Evolutionary conservation across 2,797 vertebrate species (phyloP), one percentile per base, ranked within the genome.

Genomic region (Clamator glandarius): DNA sequence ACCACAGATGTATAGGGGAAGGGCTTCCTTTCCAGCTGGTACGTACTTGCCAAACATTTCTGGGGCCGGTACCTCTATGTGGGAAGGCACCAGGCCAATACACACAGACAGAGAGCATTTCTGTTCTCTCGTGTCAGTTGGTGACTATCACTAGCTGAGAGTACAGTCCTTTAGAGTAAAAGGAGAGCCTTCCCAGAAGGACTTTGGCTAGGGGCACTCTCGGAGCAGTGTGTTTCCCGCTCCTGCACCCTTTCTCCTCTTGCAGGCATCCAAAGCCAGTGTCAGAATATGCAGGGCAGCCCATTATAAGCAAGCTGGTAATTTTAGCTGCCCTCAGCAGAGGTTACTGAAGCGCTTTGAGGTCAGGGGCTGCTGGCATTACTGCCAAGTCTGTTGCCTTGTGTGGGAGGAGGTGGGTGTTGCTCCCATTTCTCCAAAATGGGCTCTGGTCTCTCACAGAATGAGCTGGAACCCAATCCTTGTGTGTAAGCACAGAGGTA

Each of bases 1-100:
- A 90, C 90, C 50, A 5, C 84, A 79, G 78, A 76, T 44, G 35
- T 74, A 52, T 55, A 0, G 28, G 70, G 79, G 68, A 57, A 77
- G 80, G 77, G 44, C 26, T 89, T 90, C 74, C 89, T 82, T 87
- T 76, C 89, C 92, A 96, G 81, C 77, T 73, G 84, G 69, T 36
- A 10, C 51, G 74, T 26, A 42, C 76, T 69, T 84, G 93, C 93
- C 93, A 96, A 84, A 72, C 63, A 33, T 70, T 91, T 69, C 74
- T 85, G 78, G 55, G 81, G 87, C 91, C 89, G 57, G 35, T 74
- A 58, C 66, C 73, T 79, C 72, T 91, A 84, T 77, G 89, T 91
- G 94, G 79, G 77, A 59, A 91, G 95, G 94, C 92, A 42, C 18
- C 1, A 33, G 59, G 92, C 93, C 92, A 96, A 96, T 74, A 82